Evolutionary conservation across 1,140 invertebrate species (phyloP).

Genomic region (Aphaenogaster ashmeadi): DNA sequence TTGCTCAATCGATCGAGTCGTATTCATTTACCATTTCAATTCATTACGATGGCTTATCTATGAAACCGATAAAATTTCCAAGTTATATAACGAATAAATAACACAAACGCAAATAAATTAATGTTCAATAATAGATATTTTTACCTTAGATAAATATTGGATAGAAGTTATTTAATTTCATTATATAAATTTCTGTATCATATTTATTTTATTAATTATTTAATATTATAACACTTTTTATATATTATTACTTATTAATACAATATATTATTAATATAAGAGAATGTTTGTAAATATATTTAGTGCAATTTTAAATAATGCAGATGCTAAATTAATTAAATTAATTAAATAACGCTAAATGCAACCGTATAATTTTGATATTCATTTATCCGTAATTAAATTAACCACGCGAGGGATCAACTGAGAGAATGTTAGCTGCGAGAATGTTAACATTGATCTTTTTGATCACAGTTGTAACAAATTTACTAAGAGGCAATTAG

Average conservation of each 20-base stretch:
- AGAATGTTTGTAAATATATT: background rate
- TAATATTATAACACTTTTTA: background rate
- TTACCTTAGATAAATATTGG: background rate
- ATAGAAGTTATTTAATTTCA: background rate
- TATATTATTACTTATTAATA: background rate
- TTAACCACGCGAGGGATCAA: background rate
- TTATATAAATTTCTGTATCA: background rate
- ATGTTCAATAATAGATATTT: background rate
- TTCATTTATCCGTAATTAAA: background rate
- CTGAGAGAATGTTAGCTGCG: too few relatives aligned
- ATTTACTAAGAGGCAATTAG: background rate
- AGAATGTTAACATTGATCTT: background rate
- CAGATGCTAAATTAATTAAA: background rate
- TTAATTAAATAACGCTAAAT: background rate
- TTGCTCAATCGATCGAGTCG: slow-evolving; percentile 19
- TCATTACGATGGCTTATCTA: background rate
- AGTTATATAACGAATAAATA: slow-evolving; percentile 21
- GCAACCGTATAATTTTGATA: background rate
- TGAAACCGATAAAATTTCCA: background rate
- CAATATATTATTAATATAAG: background rate
- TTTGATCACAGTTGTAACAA: background rate
- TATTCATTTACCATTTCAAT: background rate
- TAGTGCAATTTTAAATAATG: background rate
- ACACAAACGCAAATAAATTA: background rate
- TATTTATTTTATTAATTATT: slow-evolving; percentile 15